phyloP scores from a whole-genome alignment of 2,797 vertebrate species.

The Toxotes lorentzi region DNA sequence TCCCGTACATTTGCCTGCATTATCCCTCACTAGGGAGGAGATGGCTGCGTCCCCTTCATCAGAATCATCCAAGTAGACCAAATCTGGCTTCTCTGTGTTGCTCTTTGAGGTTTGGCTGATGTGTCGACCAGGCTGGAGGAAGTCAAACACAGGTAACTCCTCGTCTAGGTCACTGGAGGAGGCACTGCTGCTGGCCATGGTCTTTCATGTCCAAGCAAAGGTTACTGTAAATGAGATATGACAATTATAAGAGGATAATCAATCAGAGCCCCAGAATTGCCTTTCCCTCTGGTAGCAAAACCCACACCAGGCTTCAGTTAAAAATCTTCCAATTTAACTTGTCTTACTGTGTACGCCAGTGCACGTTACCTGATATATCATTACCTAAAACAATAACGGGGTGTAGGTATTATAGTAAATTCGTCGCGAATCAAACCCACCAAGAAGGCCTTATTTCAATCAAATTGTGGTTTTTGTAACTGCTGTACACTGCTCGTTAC shows the following conservation, averaged over 20 bases:
- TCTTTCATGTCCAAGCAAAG: neutral
- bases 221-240: neutral
- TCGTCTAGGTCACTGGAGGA: constrained; percentile 82
- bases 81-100: neutral
- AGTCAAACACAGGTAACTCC: constrained; percentile 84
- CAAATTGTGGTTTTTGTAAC: neutral
- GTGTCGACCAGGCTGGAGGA: constrained; percentile 69
- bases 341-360: neutral
- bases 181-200: constrained; percentile 75
- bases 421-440: neutral
- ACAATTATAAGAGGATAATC: neutral
- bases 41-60: constrained; percentile 25
- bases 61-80: constrained; percentile 42
- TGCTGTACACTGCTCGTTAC: neutral
- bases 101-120: constrained; percentile 9
- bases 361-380: neutral
- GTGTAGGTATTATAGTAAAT: neutral
- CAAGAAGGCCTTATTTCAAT: neutral
- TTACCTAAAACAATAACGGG: neutral
- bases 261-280: neutral
- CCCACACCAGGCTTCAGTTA: neutral
- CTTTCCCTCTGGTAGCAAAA: neutral
- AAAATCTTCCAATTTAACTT: neutral
- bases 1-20: fast-evolving
- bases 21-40: neutral